These are phyloP conservation scores for Atopsyche davidsoni DNA, from an alignment of 1,140 invertebrate genomes.

Conservation along the genomic window DNA sequence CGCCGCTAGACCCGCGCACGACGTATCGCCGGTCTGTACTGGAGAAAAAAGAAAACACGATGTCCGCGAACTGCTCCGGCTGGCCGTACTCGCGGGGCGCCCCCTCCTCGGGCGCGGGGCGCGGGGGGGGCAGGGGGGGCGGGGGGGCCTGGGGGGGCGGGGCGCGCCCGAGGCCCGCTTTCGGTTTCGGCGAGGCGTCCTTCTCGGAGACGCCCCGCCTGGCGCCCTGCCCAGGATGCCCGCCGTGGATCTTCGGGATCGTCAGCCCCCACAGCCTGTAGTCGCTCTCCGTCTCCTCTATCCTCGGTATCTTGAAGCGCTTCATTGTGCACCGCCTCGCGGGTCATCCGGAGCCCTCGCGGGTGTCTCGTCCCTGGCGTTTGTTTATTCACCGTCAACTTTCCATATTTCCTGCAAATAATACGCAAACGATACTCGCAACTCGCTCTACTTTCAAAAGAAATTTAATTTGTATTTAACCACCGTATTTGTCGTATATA, in stretches of 20 bases:
- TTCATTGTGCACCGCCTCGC: constrained; percentile 22
- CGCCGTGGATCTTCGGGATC: constrained; percentile 25
- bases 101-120: neutral
- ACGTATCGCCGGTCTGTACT: constrained; percentile 24
- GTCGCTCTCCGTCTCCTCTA: constrained; percentile 23
- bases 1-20: constrained; percentile 9
- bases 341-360: too few species aligned
- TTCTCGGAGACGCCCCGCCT: constrained; percentile 13
- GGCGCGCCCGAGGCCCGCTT: constrained; percentile 3
- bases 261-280: constrained; percentile 28
- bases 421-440: too few species aligned
- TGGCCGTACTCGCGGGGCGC: constrained; percentile 4
- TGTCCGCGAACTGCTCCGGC: constrained; percentile 26
- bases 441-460: too few species aligned
- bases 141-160: too few species aligned
- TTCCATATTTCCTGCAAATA: too few species aligned
- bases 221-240: constrained; percentile 10
- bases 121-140: too few species aligned
- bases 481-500: too few species aligned
- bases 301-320: constrained; percentile 21
- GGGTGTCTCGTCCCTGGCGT: too few species aligned
- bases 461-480: too few species aligned
- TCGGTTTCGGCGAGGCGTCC: constrained; percentile 7
- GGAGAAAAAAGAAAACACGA: constrained; percentile 30
- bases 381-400: too few species aligned